phyloP scores from a whole-genome alignment of 2,113 vertebrate genomes.

The Leptobrachium ailaonicum region DNA sequence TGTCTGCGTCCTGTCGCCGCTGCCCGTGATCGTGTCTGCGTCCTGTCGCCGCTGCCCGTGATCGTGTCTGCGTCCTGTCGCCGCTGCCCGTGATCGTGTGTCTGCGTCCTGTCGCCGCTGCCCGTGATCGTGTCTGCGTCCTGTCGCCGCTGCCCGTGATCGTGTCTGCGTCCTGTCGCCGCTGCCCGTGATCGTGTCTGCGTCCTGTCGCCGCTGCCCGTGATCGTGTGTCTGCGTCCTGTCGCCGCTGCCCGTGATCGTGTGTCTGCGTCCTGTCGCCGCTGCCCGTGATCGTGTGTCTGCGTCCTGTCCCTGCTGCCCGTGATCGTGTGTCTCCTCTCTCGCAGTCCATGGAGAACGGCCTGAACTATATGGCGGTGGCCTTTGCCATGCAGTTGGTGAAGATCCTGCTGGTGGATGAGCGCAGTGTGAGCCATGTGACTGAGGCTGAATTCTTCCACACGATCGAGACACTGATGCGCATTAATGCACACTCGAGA shows the following conservation, averaged over 20 bases:
- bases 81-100: not conserved
- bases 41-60: too few relatives aligned
- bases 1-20: not conserved
- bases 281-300: too few relatives aligned
- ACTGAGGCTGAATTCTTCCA: constrained; percentile 97
- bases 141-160: too few relatives aligned
- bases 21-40: not conserved
- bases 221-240: not conserved
- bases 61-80: not conserved
- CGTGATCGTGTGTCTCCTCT: not conserved
- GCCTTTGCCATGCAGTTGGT: constrained; percentile 98
- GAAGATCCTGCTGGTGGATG: constrained; percentile 93
- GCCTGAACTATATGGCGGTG: constrained; percentile 98
- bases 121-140: too few relatives aligned
- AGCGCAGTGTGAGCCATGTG: constrained; percentile 91
- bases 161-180: not conserved
- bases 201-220: too few relatives aligned
- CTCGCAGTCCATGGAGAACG: constrained; percentile 94
- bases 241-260: not conserved
- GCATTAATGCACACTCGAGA: constrained; percentile 96
- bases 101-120: not conserved
- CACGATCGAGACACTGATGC: constrained; percentile 97
- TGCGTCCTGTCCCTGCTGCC: not conserved
- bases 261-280: not conserved
- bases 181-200: not conserved